Conservation (phyloP, 2,113 vertebrate species). For the Rhabdornis inornatus region DNA sequence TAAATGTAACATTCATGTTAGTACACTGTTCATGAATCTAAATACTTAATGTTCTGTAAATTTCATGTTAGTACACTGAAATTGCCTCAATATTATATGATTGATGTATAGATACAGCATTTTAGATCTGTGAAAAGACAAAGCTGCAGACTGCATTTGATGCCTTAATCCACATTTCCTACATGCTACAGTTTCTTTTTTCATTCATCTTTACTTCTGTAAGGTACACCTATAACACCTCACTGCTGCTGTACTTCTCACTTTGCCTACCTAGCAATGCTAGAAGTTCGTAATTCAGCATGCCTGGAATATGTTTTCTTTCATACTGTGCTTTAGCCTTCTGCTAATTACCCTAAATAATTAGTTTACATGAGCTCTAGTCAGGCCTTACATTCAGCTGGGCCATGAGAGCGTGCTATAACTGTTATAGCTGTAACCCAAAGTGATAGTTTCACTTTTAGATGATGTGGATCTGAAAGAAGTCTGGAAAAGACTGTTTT, state of each 20-base stretch:
- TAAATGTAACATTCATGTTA: no score
- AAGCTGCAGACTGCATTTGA: not conserved
- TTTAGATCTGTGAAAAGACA: not conserved
- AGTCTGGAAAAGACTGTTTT: not conserved
- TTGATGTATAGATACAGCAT: not conserved
- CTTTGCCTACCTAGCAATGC: not conserved
- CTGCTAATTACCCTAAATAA: conserved; percentile 11
- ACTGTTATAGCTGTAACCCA: not conserved
- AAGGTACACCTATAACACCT: not conserved
- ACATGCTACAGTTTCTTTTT: not conserved
- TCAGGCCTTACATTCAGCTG: not conserved
- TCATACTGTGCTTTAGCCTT: not conserved
- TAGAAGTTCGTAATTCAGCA: conserved; percentile 3
- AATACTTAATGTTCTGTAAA: not conserved
- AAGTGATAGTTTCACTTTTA: not conserved
- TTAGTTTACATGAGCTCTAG: not conserved
- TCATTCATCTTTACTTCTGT: not conserved
- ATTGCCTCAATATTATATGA: not conserved
- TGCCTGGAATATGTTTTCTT: not conserved
- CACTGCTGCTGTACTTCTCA: not conserved
- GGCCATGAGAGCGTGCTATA: not conserved
- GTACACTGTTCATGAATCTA: no score
- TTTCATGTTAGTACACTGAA: not conserved
- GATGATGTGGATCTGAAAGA: not conserved
- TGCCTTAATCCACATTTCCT: not conserved